Base-by-base conservation (phyloP, 92 coral and sea anemone species). In the Parazoanthus darwini region DNA sequence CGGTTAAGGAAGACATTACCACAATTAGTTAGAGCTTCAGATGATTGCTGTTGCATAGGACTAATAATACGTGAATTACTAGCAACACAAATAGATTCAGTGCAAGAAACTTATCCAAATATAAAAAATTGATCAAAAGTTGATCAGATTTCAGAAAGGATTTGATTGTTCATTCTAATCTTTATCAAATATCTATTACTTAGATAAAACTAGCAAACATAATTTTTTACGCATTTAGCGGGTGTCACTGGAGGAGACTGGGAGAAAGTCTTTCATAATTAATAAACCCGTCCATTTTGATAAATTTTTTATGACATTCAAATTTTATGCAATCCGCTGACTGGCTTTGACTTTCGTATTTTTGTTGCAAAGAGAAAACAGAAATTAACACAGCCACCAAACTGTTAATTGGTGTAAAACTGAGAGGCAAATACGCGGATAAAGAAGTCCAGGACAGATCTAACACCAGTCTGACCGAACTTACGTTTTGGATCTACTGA, bases 161-260 rank as follows among this genome's bases (percentile, higher is more conserved):
- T 0, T 37, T 4, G 37, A 2, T 74, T 37, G 37, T n/a, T 1
- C 16, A 13, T 20, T 74, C 37, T 35, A 35, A 36, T 13, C 39
- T 11, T 3, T 5, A 39, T 35, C 14, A 74, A 76, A 15, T 39
- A 14, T 13, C 43, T 39, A 63, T 68, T 58, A 63, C 66, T 35
- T 38, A 20, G 9, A 33, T 38, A 25, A 29, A 14, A 78, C 37
- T 48, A 78, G 16, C 33, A 68, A 4, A 11, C 20, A 14, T 59
- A 15, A 39, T 39, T 66, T 33, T 67, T 43, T 68, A 6, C n/a
- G 59, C 39, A 6, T 20, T 15, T 33, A 84, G 25, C 87, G 13
- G 87, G 87, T 84, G 33, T 29, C 68, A 29, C 66, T 68, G 43
- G 87, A 84, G 43, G 87, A 84, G 87, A 44, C 23, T 82, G 39